A percentile compares a stretch with the other conserved stretches of the same genome.
Conservation (phyloP, 1,140 invertebrate species). For the Amphibalanus amphitrite region DNA sequence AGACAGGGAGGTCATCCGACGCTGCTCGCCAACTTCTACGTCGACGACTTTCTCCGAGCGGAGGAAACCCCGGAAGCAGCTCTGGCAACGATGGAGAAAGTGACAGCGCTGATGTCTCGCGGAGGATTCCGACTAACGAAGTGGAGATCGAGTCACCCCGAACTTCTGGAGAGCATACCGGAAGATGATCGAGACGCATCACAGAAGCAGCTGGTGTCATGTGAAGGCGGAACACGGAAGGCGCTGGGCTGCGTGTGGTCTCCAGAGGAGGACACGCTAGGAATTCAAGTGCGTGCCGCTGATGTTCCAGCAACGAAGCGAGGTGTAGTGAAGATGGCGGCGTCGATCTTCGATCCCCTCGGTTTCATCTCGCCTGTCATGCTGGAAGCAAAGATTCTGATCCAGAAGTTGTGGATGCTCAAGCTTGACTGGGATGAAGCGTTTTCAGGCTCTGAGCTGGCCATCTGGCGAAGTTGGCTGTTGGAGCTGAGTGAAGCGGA, state of each 20-base stretch:
- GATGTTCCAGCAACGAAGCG: conserved; percentile 11
- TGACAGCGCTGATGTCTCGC: conserved; percentile 3
- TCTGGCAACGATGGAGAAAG: background rate
- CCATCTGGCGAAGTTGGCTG: conserved; percentile 16
- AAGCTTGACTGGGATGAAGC: conserved; percentile 15
- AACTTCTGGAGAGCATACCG: background rate
- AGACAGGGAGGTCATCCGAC: background rate
- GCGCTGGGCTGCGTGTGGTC: conserved; percentile 14
- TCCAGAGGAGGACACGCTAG: conserved; percentile 11
- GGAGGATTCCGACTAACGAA: conserved; percentile 14
- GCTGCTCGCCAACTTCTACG: conserved; percentile 14
- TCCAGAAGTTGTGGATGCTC: conserved; percentile 10
- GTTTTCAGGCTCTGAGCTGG: conserved; percentile 2
- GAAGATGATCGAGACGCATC: background rate
- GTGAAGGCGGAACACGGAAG: background rate
- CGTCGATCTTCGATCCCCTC: conserved; percentile 20
- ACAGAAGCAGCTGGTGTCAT: background rate
- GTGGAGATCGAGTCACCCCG: conserved; percentile 11
- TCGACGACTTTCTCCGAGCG: conserved; percentile 16
- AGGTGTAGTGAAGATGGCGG: conserved; percentile 10
- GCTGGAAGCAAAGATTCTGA: conserved; percentile 12
- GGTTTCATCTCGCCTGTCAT: conserved; percentile 17
- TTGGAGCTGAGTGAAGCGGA: background rate
- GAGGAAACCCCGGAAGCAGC: conserved; percentile 14
- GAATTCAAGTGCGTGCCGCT: background rate